phyloP scores from a whole-genome alignment of 2,113 vertebrate genomes.

The Bucco capensis region DNA sequence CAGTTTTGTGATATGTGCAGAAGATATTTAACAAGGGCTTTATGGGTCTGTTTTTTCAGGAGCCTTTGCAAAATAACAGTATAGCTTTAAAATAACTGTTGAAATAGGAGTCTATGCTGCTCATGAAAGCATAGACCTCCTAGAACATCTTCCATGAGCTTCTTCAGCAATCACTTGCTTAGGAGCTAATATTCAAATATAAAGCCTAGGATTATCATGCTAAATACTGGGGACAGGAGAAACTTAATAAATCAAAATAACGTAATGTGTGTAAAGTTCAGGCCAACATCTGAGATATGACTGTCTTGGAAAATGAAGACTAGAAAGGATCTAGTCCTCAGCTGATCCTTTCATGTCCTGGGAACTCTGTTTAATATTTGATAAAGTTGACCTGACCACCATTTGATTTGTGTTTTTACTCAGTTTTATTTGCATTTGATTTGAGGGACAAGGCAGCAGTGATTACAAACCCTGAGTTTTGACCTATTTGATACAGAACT shows the following conservation, averaged over 20 bases:
- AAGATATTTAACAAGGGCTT: not conserved
- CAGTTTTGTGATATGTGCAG: not conserved
- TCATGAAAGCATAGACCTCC: not conserved
- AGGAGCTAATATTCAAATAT: not conserved
- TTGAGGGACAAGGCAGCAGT: not conserved
- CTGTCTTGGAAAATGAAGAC: not conserved
- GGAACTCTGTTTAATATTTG: not conserved
- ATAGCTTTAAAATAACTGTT: not conserved
- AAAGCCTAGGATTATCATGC: not conserved
- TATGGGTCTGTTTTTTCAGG: not conserved
- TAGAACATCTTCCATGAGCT: not conserved
- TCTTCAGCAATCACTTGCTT: not conserved
- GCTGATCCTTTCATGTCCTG: not conserved
- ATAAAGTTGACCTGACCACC: not conserved
- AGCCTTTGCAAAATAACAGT: not conserved
- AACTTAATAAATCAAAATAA: not conserved
- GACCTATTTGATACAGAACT: not conserved
- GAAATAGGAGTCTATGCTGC: not conserved
- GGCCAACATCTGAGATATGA: not conserved
- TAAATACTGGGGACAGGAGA: not conserved
- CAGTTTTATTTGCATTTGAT: not conserved
- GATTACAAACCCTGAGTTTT: not conserved
- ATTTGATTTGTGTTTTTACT: not conserved
- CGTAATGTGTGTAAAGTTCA: not conserved
- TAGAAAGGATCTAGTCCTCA: not conserved